Base-by-base conservation (phyloP, 2,797 vertebrate species). In the Amazona ochrocephala region DNA sequence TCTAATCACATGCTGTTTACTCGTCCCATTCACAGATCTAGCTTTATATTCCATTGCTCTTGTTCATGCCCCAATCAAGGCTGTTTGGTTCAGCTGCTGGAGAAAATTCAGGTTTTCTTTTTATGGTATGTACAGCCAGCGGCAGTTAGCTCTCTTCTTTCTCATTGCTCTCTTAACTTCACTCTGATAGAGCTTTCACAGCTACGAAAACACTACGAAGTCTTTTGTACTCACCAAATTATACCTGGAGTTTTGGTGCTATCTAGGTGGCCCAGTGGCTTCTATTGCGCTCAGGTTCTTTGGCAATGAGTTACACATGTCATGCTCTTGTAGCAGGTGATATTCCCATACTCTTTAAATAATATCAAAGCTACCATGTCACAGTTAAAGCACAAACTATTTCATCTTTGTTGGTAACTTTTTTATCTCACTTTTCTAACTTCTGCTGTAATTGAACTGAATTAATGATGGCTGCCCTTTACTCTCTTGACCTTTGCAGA, bases 21-120 rank as follows among this genome's bases (percentile, higher is more conserved):
- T 44, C 2, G 1, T 24, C 12, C 1, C 0, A 66, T 17, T 45
- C 34, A 45, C 7, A 78, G 45, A 45, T 39, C 6, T 32, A 64
- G 44, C 30, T 76, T 87, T 47, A 17, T 83, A 29, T 60, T 61
- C 8, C 27, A n/a, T 15, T 1, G 1, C 7, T 79, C 16, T 20
- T 39, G 5, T 65, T 73, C 20, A 24, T 42, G 11, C 2, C 29
- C 13, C 2, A 3, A 1, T 32, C 45, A 84, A 65, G 20, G 6
- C 8, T 48, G 45, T 60, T 54, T 44, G 5, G 11, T 75, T 79
- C 19, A 62, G 41, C 24, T 53, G 17, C 13, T 45, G 24, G 67
- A 86, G 8, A 2, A 67, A 80, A 64, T 24, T 17, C 17, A 71
- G 10, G 2, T 84, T 91, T 78, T 76, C 5, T 44, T 62, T 60